Percentiles rank a stretch among this genome's conserved stretches.
These are phyloP conservation scores for Ptychadena robeensis DNA, from an alignment of 2,797 vertebrate species.

Conservation along the genomic window DNA sequence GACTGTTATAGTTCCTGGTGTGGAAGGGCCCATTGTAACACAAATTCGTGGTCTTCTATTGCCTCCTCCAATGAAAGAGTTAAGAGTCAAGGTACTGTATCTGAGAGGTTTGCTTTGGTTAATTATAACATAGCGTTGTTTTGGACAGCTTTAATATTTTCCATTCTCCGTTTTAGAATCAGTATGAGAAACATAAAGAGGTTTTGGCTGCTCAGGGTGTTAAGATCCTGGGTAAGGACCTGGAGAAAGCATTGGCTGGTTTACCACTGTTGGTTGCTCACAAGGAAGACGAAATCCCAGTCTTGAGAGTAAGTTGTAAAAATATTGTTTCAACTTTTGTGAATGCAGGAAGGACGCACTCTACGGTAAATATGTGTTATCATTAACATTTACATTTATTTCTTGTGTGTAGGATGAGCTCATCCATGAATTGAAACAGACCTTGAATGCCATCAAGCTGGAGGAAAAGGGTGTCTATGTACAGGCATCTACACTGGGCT, in stretches of 20 bases:
- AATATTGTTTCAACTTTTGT: neutral
- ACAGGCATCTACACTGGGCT: slow-evolving; percentile 94
- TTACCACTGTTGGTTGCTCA: slow-evolving; percentile 91
- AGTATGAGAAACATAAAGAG: slow-evolving; percentile 97
- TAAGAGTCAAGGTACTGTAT: slow-evolving; percentile 87
- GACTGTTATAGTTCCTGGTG: slow-evolving; percentile 94
- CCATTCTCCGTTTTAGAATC: slow-evolving; percentile 76
- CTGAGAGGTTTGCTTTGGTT: neutral
- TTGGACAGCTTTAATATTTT: neutral
- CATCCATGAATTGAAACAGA: slow-evolving; percentile 93
- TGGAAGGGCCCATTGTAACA: slow-evolving; percentile 96
- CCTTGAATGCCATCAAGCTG: slow-evolving; percentile 92
- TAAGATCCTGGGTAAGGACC: slow-evolving; percentile 95
- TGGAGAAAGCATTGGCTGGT: slow-evolving; percentile 94
- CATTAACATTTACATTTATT: neutral
- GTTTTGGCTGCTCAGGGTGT: slow-evolving; percentile 92
- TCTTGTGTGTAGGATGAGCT: slow-evolving; percentile 85
- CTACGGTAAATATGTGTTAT: no score
- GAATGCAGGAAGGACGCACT: no score
- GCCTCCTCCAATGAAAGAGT: slow-evolving; percentile 94
- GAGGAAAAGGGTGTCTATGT: slow-evolving; percentile 98
- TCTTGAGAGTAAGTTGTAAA: slow-evolving; percentile 83
- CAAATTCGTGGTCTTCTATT: slow-evolving; percentile 94
- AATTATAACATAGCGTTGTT: neutral
- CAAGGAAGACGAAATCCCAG: slow-evolving; percentile 91